Conservation (phyloP, 2,888 invertebrate genomes). For the Leptinotarsa haldemani region DNA sequence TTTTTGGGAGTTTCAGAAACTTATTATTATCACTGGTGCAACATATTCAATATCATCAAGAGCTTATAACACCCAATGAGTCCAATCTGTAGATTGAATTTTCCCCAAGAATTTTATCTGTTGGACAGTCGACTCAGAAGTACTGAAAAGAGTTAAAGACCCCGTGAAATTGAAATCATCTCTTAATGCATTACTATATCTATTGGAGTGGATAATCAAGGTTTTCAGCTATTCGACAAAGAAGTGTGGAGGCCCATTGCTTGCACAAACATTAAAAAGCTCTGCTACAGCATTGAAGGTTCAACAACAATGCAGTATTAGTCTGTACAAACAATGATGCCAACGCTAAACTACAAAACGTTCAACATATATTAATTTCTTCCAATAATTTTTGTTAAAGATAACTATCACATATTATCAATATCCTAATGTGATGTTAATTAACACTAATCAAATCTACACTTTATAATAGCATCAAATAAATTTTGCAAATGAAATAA, state of each 20-base stretch:
- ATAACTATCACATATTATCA: conserved; percentile 21
- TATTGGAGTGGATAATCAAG: neutral
- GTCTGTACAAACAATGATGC: neutral
- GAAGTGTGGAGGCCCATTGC: neutral
- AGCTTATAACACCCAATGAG: neutral
- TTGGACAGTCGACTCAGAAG: neutral
- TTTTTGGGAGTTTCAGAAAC: conserved; percentile 6
- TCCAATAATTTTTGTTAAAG: conserved; percentile 6
- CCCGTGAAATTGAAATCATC: neutral
- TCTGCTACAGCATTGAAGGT: neutral
- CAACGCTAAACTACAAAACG: conserved; percentile 2
- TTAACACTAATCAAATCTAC: conserved; percentile 8
- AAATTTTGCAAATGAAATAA: neutral
- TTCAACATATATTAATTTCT: conserved; percentile 2
- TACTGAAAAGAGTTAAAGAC: neutral
- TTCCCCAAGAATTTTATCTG: neutral
- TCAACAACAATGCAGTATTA: neutral
- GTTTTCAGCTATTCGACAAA: conserved; percentile 8
- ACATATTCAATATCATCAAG: neutral
- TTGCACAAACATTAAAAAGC: neutral
- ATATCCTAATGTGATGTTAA: conserved; percentile 24
- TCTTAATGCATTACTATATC: neutral
- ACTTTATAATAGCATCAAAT: conserved; percentile 7
- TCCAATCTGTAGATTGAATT: neutral
- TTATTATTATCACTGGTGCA: conserved; percentile 9